A percentile compares a stretch with the other conserved stretches of the same genome.
Evolutionary conservation across 2,113 vertebrate genomes (phyloP).

Genomic region (Peucedramus taeniatus): DNA sequence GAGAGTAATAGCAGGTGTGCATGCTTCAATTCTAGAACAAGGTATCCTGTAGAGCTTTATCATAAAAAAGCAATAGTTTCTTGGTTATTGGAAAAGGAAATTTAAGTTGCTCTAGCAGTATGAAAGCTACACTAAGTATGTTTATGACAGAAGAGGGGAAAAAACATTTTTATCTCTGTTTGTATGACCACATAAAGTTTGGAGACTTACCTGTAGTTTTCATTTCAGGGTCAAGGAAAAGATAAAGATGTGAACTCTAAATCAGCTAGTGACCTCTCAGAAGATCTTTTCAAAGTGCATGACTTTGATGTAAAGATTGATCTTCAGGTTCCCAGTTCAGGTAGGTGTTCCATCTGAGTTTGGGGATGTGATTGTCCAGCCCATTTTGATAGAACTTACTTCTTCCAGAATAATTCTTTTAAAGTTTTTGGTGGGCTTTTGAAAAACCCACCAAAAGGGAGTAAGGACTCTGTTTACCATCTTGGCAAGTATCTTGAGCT

Average conservation of each 20-base stretch:
- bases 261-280: constrained; percentile 93
- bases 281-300: constrained; percentile 98
- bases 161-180: neutral
- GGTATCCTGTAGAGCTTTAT: neutral
- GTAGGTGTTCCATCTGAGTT: constrained; percentile 63
- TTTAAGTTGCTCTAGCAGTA: neutral
- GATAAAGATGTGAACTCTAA: constrained; percentile 91
- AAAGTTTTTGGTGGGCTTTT: neutral
- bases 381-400: neutral
- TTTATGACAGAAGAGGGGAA: neutral
- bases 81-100: neutral
- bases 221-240: constrained; percentile 81
- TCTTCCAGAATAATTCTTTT: neutral
- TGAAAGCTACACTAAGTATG: neutral
- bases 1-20: neutral
- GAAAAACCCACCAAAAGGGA: neutral
- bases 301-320: constrained; percentile 99
- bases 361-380: neutral
- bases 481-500: neutral
- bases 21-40: neutral
- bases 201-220: neutral
- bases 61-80: neutral
- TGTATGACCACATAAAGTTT: neutral
- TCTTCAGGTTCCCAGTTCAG: constrained; percentile 97
- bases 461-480: neutral